Evolutionary conservation across 2,888 invertebrate genomes (phyloP).

Genomic region (Campoplex nolae): DNA sequence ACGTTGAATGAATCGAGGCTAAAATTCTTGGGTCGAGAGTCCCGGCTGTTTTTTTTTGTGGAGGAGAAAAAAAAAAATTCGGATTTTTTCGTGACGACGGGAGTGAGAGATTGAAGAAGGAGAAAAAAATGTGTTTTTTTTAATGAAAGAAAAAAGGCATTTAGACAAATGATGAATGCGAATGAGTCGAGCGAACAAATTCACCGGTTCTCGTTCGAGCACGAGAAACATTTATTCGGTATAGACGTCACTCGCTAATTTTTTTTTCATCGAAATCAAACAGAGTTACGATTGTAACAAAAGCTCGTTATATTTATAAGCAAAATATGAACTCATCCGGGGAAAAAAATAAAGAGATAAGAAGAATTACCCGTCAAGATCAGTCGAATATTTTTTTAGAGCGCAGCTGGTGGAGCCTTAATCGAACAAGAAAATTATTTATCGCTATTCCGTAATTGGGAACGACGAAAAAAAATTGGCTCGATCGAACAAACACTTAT

Average conservation of each 20-base stretch:
- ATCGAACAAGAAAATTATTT: constrained; percentile 6
- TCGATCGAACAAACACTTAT: constrained; percentile 19
- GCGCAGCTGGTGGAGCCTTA: constrained; percentile 7
- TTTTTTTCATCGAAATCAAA: constrained; percentile 1
- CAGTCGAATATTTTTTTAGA: constrained; percentile 11
- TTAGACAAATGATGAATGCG: background rate
- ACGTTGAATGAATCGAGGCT: too few relatives aligned
- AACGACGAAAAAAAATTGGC: background rate
- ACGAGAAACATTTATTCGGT: background rate
- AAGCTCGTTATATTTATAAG: constrained; percentile 4
- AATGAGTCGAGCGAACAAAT: background rate
- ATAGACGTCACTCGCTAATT: background rate
- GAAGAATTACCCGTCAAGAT: background rate
- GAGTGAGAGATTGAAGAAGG: too few relatives aligned
- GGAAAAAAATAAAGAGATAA: background rate
- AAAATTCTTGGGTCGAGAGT: too few relatives aligned
- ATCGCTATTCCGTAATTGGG: background rate
- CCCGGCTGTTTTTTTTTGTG: too few relatives aligned
- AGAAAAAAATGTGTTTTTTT: background rate
- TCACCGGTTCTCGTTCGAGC: background rate
- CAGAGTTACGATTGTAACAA: background rate
- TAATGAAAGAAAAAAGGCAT: background rate
- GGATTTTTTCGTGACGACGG: too few relatives aligned
- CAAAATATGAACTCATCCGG: background rate
- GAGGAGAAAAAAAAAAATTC: too few relatives aligned